phyloP scores from a whole-genome alignment of 2,113 vertebrate species.

The Ginglymostoma cirratum region DNA sequence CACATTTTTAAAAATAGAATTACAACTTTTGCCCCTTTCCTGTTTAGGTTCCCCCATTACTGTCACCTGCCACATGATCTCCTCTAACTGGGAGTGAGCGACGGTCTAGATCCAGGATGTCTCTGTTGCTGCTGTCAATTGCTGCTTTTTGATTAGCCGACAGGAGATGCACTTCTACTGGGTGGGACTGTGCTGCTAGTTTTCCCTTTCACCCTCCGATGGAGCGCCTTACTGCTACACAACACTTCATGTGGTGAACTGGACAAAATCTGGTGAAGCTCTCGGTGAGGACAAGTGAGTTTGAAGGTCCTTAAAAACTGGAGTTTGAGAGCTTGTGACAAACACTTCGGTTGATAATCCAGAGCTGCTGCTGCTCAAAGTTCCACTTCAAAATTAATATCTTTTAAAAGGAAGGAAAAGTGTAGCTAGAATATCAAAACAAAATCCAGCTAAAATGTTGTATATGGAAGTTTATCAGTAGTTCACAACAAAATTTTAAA shows the following conservation, averaged over 20 bases:
- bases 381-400: neutral
- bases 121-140: slow-evolving; percentile 21
- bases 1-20: slow-evolving; percentile 15
- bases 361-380: neutral
- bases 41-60: slow-evolving; percentile 22
- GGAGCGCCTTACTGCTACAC: neutral
- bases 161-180: slow-evolving; percentile 20
- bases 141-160: slow-evolving; percentile 15
- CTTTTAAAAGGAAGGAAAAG: neutral
- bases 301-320: slow-evolving; percentile 24
- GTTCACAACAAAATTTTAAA: neutral
- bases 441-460: neutral
- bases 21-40: slow-evolving; percentile 32
- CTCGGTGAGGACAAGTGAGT: slow-evolving; percentile 32
- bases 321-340: slow-evolving; percentile 26
- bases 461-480: neutral
- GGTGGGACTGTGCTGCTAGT: slow-evolving; percentile 22
- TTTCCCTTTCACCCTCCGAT: neutral
- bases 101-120: slow-evolving; percentile 6
- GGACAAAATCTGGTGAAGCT: slow-evolving; percentile 14
- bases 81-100: slow-evolving; percentile 19
- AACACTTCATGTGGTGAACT: slow-evolving; percentile 18
- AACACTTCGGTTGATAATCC: neutral
- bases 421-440: neutral
- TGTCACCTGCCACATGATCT: slow-evolving; percentile 21